phyloP scores from a whole-genome alignment of 2,113 vertebrate genomes.

The Brachypodius melanocephalos region DNA sequence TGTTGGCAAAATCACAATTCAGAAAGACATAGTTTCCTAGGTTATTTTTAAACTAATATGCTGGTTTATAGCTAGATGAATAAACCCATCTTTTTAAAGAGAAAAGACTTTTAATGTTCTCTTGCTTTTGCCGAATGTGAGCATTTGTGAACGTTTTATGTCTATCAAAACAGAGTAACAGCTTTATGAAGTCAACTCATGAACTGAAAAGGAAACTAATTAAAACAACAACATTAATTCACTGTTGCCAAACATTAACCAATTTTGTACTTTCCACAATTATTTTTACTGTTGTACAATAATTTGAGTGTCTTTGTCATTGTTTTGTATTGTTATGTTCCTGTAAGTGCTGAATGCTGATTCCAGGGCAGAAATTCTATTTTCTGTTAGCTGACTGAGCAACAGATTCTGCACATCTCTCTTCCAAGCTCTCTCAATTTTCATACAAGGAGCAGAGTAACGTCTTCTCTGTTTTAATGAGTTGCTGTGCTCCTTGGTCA shows the following conservation, averaged over 20 bases:
- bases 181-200: conserved; percentile 12
- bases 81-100: conserved; percentile 45
- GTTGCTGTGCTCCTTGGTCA: not conserved
- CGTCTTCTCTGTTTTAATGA: not conserved
- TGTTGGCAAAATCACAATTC: conserved; percentile 67
- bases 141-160: not conserved
- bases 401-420: not conserved
- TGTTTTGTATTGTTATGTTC: conserved; percentile 20
- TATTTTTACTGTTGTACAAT: conserved; percentile 26
- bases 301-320: not conserved
- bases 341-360: not conserved
- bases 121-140: conserved; percentile 14
- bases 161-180: not conserved
- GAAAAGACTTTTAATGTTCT: not conserved
- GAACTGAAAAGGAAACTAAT: conserved; percentile 31
- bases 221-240: conserved; percentile 29
- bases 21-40: conserved; percentile 69
- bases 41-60: conserved; percentile 67
- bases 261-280: conserved; percentile 10
- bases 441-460: not conserved
- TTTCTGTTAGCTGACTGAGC: not conserved
- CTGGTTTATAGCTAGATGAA: conserved; percentile 56
- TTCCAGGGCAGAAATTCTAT: not conserved
- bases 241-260: conserved; percentile 14
- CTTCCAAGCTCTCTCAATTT: not conserved